A percentile compares a stretch with the other conserved stretches of the same genome.
phyloP scores from a whole-genome alignment of 2,113 vertebrate genomes.

The Cricetomys ansorgei region DNA sequence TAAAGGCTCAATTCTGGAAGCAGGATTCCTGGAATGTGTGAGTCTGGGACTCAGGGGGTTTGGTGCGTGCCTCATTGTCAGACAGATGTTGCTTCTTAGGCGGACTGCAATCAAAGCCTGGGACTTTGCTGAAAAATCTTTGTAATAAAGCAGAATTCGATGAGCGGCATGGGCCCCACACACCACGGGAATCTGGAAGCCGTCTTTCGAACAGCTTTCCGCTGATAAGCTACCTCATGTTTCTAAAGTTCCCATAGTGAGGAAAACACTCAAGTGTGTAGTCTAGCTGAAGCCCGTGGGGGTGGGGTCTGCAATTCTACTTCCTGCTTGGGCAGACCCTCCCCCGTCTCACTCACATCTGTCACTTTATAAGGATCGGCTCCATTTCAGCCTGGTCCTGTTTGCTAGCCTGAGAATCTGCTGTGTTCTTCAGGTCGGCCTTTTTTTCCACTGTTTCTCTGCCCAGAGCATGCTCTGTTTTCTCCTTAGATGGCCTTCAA shows the following conservation, averaged over 20 bases:
- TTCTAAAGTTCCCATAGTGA: slow-evolving; percentile 59
- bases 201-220: background rate
- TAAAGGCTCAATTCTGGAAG: slow-evolving; percentile 31
- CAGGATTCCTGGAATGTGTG: slow-evolving; percentile 47
- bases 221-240: slow-evolving; percentile 19
- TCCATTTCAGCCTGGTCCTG: background rate
- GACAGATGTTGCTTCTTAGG: background rate
- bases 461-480: background rate
- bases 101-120: background rate
- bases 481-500: background rate
- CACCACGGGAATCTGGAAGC: slow-evolving; percentile 21
- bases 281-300: background rate
- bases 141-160: background rate
- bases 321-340: background rate
- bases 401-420: background rate
- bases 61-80: slow-evolving; percentile 52
- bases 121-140: background rate
- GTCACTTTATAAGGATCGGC: slow-evolving; percentile 2
- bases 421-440: background rate
- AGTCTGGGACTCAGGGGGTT: background rate
- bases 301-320: background rate
- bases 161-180: background rate
- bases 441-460: background rate
- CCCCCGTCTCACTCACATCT: background rate
- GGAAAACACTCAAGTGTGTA: slow-evolving; percentile 25